Evolutionary conservation across 2,888 invertebrate genomes (phyloP).

Genomic region (Steinernema carpocapsae): DNA sequence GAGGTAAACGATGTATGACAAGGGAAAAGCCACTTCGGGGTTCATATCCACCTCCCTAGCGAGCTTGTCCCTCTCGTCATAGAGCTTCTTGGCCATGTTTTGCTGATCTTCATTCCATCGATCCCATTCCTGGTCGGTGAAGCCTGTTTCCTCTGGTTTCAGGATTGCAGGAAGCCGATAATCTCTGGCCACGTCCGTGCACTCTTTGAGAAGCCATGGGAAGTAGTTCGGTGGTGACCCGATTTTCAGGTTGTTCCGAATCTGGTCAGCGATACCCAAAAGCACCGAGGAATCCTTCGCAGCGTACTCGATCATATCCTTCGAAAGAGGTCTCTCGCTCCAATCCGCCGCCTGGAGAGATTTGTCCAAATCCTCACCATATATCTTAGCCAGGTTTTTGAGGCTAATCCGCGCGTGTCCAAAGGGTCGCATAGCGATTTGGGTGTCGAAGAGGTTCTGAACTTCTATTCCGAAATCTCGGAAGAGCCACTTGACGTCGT

Average conservation of each 20-base stretch:
- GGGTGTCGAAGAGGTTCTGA: constrained; percentile 92
- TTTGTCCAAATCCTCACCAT: not conserved
- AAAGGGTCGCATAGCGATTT: not conserved
- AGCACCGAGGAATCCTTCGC: constrained; percentile 76
- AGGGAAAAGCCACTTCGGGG: too few relatives aligned
- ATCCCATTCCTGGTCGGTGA: too few relatives aligned
- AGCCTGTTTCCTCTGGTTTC: too few relatives aligned
- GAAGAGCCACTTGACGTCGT: constrained; percentile 90
- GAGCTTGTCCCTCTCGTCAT: too few relatives aligned
- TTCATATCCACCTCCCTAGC: too few relatives aligned
- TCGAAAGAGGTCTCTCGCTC: not conserved
- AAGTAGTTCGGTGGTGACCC: not conserved
- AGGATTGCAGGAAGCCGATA: too few relatives aligned
- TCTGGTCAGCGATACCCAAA: not conserved
- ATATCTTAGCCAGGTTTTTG: not conserved
- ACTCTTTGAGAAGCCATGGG: not conserved
- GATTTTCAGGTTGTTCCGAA: not conserved
- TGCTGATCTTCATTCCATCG: too few relatives aligned
- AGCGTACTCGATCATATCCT: constrained; percentile 76
- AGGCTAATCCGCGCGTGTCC: not conserved
- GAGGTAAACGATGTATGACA: too few relatives aligned
- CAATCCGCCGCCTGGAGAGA: not conserved
- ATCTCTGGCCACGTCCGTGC: too few relatives aligned
- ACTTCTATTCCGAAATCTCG: constrained; percentile 89
- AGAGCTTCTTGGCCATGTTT: too few relatives aligned